These are phyloP conservation scores for Osmerus mordax DNA, from an alignment of 2,113 vertebrate species.

Conservation along the genomic window DNA sequence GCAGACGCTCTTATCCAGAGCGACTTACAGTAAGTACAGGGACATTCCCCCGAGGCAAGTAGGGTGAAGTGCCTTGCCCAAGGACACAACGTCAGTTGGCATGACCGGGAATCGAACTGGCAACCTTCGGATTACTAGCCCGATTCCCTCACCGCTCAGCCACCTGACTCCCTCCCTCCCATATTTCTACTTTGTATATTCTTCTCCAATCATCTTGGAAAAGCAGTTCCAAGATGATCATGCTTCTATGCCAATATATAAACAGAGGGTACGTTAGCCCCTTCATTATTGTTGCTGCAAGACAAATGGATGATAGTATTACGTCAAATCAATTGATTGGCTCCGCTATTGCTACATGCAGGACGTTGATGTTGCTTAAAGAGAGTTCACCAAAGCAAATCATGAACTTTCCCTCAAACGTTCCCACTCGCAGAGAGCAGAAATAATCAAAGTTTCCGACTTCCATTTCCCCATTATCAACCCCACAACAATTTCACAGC, in stretches of 20 bases:
- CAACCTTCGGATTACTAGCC: too few relatives aligned
- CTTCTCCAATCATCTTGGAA: not conserved
- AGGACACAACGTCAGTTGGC: too few relatives aligned
- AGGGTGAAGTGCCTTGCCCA: too few relatives aligned
- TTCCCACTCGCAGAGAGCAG: slow-evolving; percentile 2
- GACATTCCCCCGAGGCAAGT: too few relatives aligned
- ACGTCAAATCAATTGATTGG: slow-evolving; percentile 37
- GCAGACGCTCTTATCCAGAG: too few relatives aligned
- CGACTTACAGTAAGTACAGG: too few relatives aligned
- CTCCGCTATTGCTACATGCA: slow-evolving; percentile 22
- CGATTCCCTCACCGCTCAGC: too few relatives aligned
- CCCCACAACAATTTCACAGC: slow-evolving; percentile 69
- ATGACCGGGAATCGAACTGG: too few relatives aligned
- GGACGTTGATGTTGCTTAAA: slow-evolving; percentile 19
- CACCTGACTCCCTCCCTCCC: too few relatives aligned
- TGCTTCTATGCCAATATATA: slow-evolving; percentile 3
- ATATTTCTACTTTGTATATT: not conserved
- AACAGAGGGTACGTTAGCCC: not conserved
- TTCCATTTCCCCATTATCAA: slow-evolving; percentile 63
- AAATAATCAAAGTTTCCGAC: slow-evolving; percentile 48
- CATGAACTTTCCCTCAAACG: slow-evolving; percentile 25
- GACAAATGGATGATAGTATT: slow-evolving; percentile 7
- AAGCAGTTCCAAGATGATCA: not conserved
- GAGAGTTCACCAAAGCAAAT: slow-evolving; percentile 7
- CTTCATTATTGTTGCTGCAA: not conserved